Conservation (phyloP, 1,140 invertebrate genomes). For the Apis laboriosa region DNA sequence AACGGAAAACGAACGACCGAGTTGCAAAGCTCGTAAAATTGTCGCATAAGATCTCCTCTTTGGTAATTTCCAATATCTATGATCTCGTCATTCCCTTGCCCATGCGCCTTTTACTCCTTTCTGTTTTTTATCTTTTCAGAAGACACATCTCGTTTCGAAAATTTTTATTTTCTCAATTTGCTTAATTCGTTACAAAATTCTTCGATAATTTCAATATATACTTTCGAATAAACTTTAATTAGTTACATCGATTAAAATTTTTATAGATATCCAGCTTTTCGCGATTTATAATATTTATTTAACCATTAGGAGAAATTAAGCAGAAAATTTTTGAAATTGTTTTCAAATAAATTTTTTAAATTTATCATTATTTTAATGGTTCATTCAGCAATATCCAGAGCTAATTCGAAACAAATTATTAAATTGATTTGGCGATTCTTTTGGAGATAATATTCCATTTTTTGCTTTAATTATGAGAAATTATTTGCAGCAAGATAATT, state of each 20-base stretch:
- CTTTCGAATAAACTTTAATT: too few species aligned
- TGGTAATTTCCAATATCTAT: slow-evolving; percentile 21
- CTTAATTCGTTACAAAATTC: not conserved
- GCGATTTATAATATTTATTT: too few species aligned
- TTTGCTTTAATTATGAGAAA: not conserved
- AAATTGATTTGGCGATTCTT: not conserved
- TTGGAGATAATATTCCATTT: not conserved
- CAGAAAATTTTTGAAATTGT: too few species aligned
- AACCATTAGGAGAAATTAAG: too few species aligned
- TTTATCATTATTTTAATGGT: not conserved
- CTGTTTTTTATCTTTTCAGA: not conserved
- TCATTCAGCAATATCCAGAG: not conserved
- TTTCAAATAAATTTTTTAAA: not conserved
- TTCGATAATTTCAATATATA: too few species aligned
- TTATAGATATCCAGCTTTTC: too few species aligned
- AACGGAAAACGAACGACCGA: slow-evolving; percentile 17
- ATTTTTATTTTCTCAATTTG: not conserved
- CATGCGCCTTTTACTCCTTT: not conserved
- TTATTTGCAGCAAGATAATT: not conserved
- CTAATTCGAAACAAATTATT: not conserved
- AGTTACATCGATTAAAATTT: too few species aligned
- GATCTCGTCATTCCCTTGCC: not conserved
- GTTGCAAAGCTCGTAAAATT: slow-evolving; percentile 21
- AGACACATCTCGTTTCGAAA: not conserved
- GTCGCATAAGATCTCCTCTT: slow-evolving; percentile 14